Conservation (phyloP, 2,888 invertebrate species). For the Neria commutata region DNA sequence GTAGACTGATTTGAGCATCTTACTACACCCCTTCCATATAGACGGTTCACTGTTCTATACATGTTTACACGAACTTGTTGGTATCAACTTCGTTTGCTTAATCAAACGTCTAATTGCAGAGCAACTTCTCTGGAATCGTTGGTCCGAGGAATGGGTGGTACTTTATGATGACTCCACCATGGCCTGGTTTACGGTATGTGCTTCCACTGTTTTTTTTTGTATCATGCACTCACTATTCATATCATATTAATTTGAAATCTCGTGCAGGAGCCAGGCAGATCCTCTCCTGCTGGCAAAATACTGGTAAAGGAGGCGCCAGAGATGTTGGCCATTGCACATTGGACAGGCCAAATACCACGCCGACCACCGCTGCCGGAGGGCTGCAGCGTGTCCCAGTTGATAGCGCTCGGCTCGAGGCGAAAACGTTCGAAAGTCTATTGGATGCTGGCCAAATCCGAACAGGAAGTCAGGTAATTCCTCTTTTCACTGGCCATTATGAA, state of each 20-base stretch:
- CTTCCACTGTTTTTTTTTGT: neutral
- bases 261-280: conserved; percentile 57
- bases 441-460: conserved; percentile 79
- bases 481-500: too few species aligned
- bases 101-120: conserved; percentile 67
- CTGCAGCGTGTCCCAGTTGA: conserved; percentile 73
- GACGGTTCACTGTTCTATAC: too few species aligned
- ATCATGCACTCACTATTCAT: neutral
- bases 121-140: conserved; percentile 76
- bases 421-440: conserved; percentile 77
- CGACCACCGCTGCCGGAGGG: conserved; percentile 74
- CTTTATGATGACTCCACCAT: conserved; percentile 85
- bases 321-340: conserved; percentile 79
- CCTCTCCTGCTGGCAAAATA: conserved; percentile 61
- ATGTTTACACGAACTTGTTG: too few species aligned
- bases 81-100: too few species aligned
- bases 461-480: conserved; percentile 75
- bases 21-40: too few species aligned
- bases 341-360: conserved; percentile 79
- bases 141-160: conserved; percentile 86
- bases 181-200: conserved; percentile 78
- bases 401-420: conserved; percentile 75
- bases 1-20: too few species aligned
- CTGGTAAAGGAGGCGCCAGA: conserved; percentile 81
- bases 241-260: neutral